A percentile compares a stretch with the other conserved stretches of the same genome.
Evolutionary conservation across 2,797 vertebrate genomes (phyloP).

Genomic region (Paratrypauchen microcephalus): DNA sequence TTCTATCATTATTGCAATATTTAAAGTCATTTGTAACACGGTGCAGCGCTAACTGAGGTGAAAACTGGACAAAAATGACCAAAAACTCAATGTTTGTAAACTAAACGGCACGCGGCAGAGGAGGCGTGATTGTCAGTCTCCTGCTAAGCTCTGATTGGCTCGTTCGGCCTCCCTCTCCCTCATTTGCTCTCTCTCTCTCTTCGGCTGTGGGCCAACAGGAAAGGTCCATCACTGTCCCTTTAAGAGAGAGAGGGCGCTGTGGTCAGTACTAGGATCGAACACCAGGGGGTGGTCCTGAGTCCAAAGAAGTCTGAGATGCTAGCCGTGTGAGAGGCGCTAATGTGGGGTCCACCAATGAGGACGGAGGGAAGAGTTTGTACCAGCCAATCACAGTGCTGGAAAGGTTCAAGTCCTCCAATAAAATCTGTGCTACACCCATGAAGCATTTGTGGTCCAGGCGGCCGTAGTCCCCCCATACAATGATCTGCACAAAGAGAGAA

Average conservation of each 20-base stretch:
- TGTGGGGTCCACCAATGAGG: slow-evolving; percentile 97
- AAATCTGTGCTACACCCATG: slow-evolving; percentile 99
- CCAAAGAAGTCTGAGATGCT: slow-evolving; percentile 98
- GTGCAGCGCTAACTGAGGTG: slow-evolving; percentile 23
- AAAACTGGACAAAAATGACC: slow-evolving; percentile 39
- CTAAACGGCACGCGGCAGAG: slow-evolving; percentile 49
- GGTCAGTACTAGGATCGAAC: slow-evolving; percentile 88
- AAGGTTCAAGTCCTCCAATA: slow-evolving; percentile 96
- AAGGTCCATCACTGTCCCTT: slow-evolving; percentile 61
- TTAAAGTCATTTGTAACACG: not conserved
- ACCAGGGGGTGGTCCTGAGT: slow-evolving; percentile 93
- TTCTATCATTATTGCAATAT: slow-evolving; percentile 10
- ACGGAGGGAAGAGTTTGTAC: slow-evolving; percentile 99
- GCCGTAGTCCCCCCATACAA: slow-evolving; percentile 99
- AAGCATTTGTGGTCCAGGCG: slow-evolving; percentile 99
- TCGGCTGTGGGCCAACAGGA: slow-evolving; percentile 60
- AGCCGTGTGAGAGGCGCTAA: slow-evolving; percentile 93
- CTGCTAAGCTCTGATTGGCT: slow-evolving; percentile 88
- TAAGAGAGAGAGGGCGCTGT: slow-evolving; percentile 35
- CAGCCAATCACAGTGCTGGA: slow-evolving; percentile 99
- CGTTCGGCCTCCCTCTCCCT: slow-evolving; percentile 74
- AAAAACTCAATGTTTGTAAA: slow-evolving; percentile 31
- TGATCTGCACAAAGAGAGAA: slow-evolving; percentile 81
- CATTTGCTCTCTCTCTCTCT: slow-evolving; percentile 75
- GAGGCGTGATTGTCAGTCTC: slow-evolving; percentile 95